Conservation (phyloP, 2,113 vertebrate genomes). For the Pteruthius melanotis region DNA sequence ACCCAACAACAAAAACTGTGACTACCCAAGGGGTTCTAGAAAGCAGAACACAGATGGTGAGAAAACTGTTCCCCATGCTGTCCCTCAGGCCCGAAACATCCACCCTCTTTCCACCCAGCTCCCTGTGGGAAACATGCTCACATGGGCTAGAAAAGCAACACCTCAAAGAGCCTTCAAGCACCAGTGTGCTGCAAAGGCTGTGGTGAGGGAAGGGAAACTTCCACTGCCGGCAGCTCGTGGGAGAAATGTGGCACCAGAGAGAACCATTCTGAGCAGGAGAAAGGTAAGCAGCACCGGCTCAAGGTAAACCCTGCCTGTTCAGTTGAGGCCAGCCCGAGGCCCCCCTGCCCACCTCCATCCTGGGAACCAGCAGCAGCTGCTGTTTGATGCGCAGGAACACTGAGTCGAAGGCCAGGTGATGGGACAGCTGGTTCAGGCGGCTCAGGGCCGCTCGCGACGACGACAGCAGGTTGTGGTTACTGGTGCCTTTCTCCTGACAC, state of each 20-base stretch:
- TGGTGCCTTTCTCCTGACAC: constrained; percentile 88
- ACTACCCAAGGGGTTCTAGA: background rate
- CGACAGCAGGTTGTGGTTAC: constrained; percentile 83
- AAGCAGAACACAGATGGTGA: background rate
- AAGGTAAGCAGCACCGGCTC: background rate
- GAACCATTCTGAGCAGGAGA: background rate
- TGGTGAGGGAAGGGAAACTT: background rate
- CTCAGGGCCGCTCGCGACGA: constrained; percentile 75
- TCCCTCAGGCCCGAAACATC: background rate
- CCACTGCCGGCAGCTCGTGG: background rate
- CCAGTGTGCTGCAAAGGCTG: background rate
- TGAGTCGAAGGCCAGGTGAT: constrained; percentile 94
- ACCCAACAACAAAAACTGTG: background rate
- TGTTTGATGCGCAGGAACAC: constrained; percentile 96
- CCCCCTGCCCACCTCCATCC: constrained; percentile 83
- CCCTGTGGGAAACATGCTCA: background rate
- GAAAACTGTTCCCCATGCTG: background rate
- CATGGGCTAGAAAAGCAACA: background rate
- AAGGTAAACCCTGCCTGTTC: background rate
- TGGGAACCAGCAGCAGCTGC: constrained; percentile 85
- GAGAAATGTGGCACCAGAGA: background rate
- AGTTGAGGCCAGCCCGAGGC: background rate
- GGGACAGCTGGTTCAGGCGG: constrained; percentile 92
- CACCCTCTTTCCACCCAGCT: background rate
- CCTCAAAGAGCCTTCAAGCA: background rate